phyloP scores from a whole-genome alignment of 2,888 invertebrate species.

The Phragmatobia fuliginosa region DNA sequence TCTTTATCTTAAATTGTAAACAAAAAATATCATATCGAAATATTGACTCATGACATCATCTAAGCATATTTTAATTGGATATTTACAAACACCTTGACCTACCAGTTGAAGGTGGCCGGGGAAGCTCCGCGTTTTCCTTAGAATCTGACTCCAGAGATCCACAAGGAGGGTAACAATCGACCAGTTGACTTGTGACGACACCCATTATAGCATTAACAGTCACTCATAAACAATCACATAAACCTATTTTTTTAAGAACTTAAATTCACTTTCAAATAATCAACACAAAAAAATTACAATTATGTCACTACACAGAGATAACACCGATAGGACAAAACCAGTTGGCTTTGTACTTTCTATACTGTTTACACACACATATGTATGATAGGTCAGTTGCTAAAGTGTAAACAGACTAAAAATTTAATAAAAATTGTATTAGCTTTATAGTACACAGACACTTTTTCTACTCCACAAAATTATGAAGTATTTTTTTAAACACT shows the following conservation, averaged over 20 bases:
- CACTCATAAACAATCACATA: constrained; percentile 44
- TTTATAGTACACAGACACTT: constrained; percentile 23
- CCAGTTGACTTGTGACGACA: constrained; percentile 72
- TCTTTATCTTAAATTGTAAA: constrained; percentile 34
- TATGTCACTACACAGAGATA: neutral
- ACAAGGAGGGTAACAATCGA: constrained; percentile 62
- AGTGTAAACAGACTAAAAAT: constrained; percentile 66
- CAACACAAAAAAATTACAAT: constrained; percentile 56
- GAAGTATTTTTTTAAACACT: constrained; percentile 16
- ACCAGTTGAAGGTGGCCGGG: constrained; percentile 74
- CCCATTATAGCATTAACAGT: constrained; percentile 65
- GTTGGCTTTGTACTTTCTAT: constrained; percentile 35
- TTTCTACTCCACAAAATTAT: constrained; percentile 15
- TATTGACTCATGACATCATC: constrained; percentile 51
- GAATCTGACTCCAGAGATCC: constrained; percentile 61
- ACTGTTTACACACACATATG: constrained; percentile 43
- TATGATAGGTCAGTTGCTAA: constrained; percentile 50
- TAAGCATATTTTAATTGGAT: constrained; percentile 8
- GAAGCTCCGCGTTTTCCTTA: constrained; percentile 75
- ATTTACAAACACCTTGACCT: constrained; percentile 57
- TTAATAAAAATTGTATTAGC: constrained; percentile 48
- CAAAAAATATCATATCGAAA: constrained; percentile 22
- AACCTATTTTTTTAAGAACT: constrained; percentile 27
- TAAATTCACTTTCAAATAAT: constrained; percentile 59
- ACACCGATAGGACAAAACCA: constrained; percentile 65